phyloP scores from a whole-genome alignment of 2,113 vertebrate species.

The Oncorhynchus clarkii region DNA sequence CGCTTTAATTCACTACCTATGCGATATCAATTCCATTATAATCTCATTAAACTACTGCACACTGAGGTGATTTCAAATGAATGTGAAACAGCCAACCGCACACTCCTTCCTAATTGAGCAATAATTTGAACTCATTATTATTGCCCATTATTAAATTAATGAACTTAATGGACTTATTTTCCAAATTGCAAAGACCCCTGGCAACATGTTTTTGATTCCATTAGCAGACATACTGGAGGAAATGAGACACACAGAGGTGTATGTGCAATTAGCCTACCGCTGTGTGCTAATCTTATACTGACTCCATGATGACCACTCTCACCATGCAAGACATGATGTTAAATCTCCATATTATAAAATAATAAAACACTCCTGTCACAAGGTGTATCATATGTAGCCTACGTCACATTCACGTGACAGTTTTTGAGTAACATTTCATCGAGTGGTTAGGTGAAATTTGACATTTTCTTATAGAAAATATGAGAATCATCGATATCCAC shows the following conservation, averaged over 20 bases:
- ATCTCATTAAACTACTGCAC: slow-evolving; percentile 73
- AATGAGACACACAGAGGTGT: background rate
- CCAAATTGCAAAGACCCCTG: slow-evolving; percentile 66
- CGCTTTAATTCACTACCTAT: slow-evolving; percentile 73
- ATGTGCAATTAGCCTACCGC: slow-evolving; percentile 65
- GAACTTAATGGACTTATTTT: slow-evolving; percentile 74
- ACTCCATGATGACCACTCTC: slow-evolving; percentile 10
- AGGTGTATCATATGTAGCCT: background rate
- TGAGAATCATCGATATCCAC: slow-evolving; percentile 47
- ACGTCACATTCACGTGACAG: background rate
- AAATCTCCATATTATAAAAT: background rate
- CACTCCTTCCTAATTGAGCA: slow-evolving; percentile 70
- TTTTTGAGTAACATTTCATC: background rate
- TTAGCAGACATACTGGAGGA: slow-evolving; percentile 52
- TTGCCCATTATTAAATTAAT: slow-evolving; percentile 77
- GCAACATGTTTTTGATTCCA: slow-evolving; percentile 70
- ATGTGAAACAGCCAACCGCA: slow-evolving; percentile 62
- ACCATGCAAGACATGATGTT: background rate
- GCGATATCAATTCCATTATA: slow-evolving; percentile 72
- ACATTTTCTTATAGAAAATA: slow-evolving; percentile 39
- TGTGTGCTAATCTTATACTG: slow-evolving; percentile 52
- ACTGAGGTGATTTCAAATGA: slow-evolving; percentile 65
- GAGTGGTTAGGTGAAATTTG: slow-evolving; percentile 37
- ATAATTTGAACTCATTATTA: slow-evolving; percentile 75
- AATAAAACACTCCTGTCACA: background rate